Base-by-base conservation (phyloP, 2,113 vertebrate genomes). In the Cnemophilus loriae region DNA sequence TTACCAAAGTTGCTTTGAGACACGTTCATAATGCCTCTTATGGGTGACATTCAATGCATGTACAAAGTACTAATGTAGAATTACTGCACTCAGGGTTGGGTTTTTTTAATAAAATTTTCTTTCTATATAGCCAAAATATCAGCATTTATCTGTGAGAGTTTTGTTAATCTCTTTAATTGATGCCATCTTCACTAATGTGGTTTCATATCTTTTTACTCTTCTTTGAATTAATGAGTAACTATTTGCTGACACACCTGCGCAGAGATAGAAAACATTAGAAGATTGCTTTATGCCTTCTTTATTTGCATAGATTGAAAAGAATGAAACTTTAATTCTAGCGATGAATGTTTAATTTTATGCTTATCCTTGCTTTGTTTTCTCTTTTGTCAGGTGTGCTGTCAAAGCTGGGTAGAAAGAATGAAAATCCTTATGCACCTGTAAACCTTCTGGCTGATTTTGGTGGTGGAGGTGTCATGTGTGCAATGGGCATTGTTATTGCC, bases 371-470 rank as follows among this genome's bases (percentile, higher is more conserved):
- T 60, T 67, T 87, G 23, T 83, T 96, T 85, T 56, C 42, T 90
- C 23, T 76, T 6, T 42, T 85, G 10, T 83, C 86, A 99, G 99
- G 99, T 83, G 97, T 99, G 69, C 93, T 99, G 46, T 99, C 99
- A 28, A 98, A 97, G 86, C 92, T 99, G 92, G 99, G 99, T 84
- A 98, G 98, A 42, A 98, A 98, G 26, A 86, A 92, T 18, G 98
- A 99, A 96, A 99, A 98, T 75, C 99, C 99, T 1, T 98, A 97
- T 2, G 97, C 99, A 13, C 99, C 99, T 0, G 1, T 98, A 74
- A 99, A 99, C 89, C 98, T 99, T 84, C 44, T 99, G 73, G 99
- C 98, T n/a, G 99, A 99, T 97, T 99, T 99, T 79, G 98, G 98
- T 47, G 99, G 99, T 2, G 99, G 99, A 1, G 97, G 99, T 42